Conservation (phyloP, 2,797 vertebrate genomes). For the Pelobates cultripes region DNA sequence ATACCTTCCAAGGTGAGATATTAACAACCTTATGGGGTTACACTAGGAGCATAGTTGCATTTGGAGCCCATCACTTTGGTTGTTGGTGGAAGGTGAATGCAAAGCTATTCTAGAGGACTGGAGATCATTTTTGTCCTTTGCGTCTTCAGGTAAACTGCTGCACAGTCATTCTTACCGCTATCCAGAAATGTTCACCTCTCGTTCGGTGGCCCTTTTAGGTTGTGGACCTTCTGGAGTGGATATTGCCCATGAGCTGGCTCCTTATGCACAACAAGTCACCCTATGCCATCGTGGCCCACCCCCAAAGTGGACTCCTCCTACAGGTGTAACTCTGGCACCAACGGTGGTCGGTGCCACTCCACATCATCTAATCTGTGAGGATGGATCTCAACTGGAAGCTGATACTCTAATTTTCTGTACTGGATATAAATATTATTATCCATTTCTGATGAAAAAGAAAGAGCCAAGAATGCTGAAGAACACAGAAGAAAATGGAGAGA, state of each 20-base stretch:
- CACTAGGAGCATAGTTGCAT: no score
- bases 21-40: no score
- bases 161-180: slow-evolving; percentile 76
- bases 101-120: no score
- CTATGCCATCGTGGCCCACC: slow-evolving; percentile 69
- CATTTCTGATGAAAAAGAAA: slow-evolving; percentile 63
- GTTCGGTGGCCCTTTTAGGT: slow-evolving; percentile 74
- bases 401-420: slow-evolving; percentile 79
- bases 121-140: background rate
- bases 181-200: slow-evolving; percentile 71
- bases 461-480: background rate
- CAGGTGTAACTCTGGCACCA: slow-evolving; percentile 63
- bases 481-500: background rate
- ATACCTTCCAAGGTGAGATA: slow-evolving; percentile 75
- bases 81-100: no score
- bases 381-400: slow-evolving; percentile 60
- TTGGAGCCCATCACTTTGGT: no score
- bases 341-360: slow-evolving; percentile 60
- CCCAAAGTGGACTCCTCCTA: slow-evolving; percentile 64
- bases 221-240: slow-evolving; percentile 77
- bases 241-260: slow-evolving; percentile 75
- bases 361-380: slow-evolving; percentile 68
- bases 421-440: slow-evolving; percentile 76
- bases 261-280: slow-evolving; percentile 67
- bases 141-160: slow-evolving; percentile 68